Conservation (phyloP, 2,113 vertebrate species). For the Balaenoptera acutorostrata region DNA sequence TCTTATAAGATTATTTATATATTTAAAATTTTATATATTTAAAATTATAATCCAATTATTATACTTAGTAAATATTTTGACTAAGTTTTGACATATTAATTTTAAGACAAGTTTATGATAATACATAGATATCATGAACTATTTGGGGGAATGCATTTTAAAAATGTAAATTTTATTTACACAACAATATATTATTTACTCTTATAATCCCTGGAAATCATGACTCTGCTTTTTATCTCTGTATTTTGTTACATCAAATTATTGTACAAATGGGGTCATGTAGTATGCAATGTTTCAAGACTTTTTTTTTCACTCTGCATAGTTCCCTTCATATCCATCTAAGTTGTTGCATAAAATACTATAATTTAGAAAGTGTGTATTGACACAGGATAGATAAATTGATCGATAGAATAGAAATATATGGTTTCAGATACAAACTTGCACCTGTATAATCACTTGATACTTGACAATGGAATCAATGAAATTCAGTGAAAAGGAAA, state of each 20-base stretch:
- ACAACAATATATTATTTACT: not conserved
- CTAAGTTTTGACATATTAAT: not conserved
- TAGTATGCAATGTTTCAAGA: not conserved
- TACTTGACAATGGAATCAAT: not conserved
- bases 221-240: not conserved
- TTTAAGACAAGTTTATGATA: not conserved
- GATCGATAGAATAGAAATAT: not conserved
- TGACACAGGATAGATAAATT: not conserved
- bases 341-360: not conserved
- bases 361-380: not conserved
- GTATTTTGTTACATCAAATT: not conserved
- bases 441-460: not conserved
- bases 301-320: not conserved
- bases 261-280: not conserved
- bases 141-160: not conserved
- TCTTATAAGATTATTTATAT: not conserved
- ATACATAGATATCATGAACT: not conserved
- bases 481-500: not conserved
- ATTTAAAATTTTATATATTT: not conserved
- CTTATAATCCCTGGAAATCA: not conserved
- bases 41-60: not conserved
- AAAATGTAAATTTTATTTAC: not conserved
- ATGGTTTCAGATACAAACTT: not conserved
- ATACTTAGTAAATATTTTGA: not conserved
- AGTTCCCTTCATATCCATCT: not conserved